Percentiles rank a stretch among this genome's conserved stretches.
phyloP scores from a whole-genome alignment of 2,888 invertebrate genomes.

The Aromia moschata region DNA sequence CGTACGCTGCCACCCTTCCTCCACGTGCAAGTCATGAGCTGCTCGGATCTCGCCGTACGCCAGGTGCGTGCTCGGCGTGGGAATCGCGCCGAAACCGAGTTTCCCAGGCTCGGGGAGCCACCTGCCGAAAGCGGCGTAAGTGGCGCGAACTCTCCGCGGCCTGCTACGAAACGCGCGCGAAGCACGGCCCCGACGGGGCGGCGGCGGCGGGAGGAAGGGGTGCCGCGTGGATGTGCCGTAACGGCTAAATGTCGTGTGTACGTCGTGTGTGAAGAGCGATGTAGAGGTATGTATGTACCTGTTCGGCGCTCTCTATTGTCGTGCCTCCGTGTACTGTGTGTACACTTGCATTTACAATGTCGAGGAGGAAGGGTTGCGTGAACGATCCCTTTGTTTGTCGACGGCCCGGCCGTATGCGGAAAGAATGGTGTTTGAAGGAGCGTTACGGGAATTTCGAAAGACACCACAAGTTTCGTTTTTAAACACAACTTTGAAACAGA shows the following conservation, averaged over 20 bases:
- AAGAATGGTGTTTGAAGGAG: too few species aligned
- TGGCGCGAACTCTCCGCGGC: slow-evolving; percentile 40
- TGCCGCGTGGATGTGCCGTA: slow-evolving; percentile 18
- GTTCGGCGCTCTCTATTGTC: slow-evolving; percentile 14
- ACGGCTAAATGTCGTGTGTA: slow-evolving; percentile 30
- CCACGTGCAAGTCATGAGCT: slow-evolving; percentile 43
- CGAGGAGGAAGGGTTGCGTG: too few species aligned
- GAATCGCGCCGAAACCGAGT: slow-evolving; percentile 54
- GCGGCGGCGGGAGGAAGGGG: slow-evolving; percentile 18
- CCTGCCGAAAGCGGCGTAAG: slow-evolving; percentile 44
- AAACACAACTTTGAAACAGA: too few species aligned
- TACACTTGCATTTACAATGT: neutral
- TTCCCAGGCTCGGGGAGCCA: slow-evolving; percentile 55
- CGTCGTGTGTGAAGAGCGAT: slow-evolving; percentile 29
- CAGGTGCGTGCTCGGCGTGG: slow-evolving; percentile 57
- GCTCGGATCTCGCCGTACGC: slow-evolving; percentile 43
- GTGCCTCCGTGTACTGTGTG: neutral
- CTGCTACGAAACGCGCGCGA: slow-evolving; percentile 27
- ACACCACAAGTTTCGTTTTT: too few species aligned
- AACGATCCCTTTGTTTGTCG: too few species aligned
- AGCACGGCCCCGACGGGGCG: slow-evolving; percentile 32
- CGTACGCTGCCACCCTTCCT: slow-evolving; percentile 37
- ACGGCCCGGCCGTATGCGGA: too few species aligned
- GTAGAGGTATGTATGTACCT: too few species aligned
- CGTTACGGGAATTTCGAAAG: too few species aligned